Base-by-base conservation (phyloP, 37 sponge, comb jelly and placozoan species). In the Tethya wilhelma region DNA sequence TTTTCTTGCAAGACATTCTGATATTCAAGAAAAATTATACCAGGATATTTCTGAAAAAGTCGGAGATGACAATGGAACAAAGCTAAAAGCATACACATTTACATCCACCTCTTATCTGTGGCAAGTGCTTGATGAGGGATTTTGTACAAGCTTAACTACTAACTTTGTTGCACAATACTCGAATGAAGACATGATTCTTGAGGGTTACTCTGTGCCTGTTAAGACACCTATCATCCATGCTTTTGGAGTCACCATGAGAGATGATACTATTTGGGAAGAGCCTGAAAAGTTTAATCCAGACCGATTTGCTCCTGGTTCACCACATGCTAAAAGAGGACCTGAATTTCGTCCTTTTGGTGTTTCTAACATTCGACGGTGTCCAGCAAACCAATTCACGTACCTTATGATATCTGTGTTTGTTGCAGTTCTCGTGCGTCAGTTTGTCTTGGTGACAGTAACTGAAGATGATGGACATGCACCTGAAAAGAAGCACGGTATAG, bases 311-410 rank as follows among this genome's bases (percentile, higher is more conserved):
- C 73, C 73, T 42, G 73, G 73, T 34, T 60, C 73, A 23, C n/a
- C n/a, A n/a, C n/a, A n/a, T n/a, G n/a, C n/a, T n/a, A n/a, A n/a
- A n/a, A n/a, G n/a, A n/a, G n/a, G 28, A 62, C 2, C 74, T 65
- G 53, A 49, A 9, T 44, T 69, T 75, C 22, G 74, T 75, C 84
- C 84, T 23, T 83, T 83, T 75, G 76, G 75, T 83, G 58, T 83
- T 23, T 53, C 84, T 66, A 14, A 46, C 36, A 44, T 56, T 55
- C 75, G 84, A 7, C 67, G 76, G 7, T 83, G 84, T 32, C 84
- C 84, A 38, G 84, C 84, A 26, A 74, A 74, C 26, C 84, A 74
- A 29, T 83, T 83, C 45, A 42, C 33, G 26, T 83, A 83, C 58
- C 31, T 75, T 4, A 66, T 83, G 75, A 38, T 64, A 4, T 74